A percentile compares a stretch with the other conserved stretches of the same genome.
Evolutionary conservation across 1,140 invertebrate species (phyloP).

Genomic region (Caerostris extrusa): DNA sequence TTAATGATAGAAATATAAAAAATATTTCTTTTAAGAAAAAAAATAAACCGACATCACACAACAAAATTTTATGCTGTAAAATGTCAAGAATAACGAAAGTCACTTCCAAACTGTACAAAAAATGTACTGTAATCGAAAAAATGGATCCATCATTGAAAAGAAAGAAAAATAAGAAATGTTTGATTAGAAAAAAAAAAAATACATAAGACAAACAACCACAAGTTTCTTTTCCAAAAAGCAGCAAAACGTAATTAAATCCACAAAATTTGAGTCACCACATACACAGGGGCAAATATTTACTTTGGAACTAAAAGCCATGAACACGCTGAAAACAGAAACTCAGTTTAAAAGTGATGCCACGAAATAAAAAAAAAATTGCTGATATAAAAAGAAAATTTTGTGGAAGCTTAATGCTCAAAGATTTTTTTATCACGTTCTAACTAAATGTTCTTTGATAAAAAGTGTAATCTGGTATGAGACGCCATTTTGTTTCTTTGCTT

Average conservation of each 20-base stretch:
- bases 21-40: too few relatives aligned
- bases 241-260: background rate
- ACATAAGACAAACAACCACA: background rate
- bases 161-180: background rate
- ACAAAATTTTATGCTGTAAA: too few relatives aligned
- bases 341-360: background rate
- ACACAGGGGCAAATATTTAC: conserved; percentile 17
- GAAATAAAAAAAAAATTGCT: background rate
- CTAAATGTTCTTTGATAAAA: conserved; percentile 5
- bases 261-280: background rate
- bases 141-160: background rate
- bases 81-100: too few relatives aligned
- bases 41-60: too few relatives aligned
- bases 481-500: background rate
- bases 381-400: background rate
- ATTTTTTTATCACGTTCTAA: background rate
- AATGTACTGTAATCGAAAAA: background rate
- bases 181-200: background rate
- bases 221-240: background rate
- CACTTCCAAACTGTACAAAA: background rate
- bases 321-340: background rate
- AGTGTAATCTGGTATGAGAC: background rate
- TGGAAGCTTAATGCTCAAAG: background rate
- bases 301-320: background rate
- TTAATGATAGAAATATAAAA: too few relatives aligned